Evolutionary conservation across 2,113 vertebrate species (phyloP), one percentile per base, ranked within the genome.

Genomic region (Anolis sagrei): DNA sequence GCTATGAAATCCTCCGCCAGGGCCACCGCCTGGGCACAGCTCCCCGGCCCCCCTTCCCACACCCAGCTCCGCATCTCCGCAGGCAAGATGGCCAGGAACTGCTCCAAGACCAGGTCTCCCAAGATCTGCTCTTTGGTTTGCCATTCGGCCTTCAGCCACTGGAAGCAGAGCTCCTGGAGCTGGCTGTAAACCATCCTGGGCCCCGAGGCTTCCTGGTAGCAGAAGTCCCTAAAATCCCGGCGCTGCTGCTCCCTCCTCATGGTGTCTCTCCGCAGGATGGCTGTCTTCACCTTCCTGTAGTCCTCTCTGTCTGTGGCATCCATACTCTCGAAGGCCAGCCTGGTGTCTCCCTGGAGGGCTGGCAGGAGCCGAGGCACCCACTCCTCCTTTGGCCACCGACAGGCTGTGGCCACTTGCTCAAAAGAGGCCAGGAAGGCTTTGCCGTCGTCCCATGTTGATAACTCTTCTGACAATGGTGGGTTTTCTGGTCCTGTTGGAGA

Each of bases 101-200:
- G 79, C 19, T 81, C 79, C 79, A 81, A 29, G 25, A 81, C 36
- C 44, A 81, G 4, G 18, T 69, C 8, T 44, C 64, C 78, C 78
- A 79, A 13, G 32, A 79, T 64, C 78, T 79, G 34, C 79, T 80
- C 79, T 36, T 80, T 80, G 23, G 62, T 66, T 36, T 68, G 79
- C 34, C 3, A 48, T 61, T 80, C 25, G 7, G 10, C 61, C 36
- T 16, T 44, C 25, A 80, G 61, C 79, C 79, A 80, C 79, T 36
- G 23, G 5, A 3, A 62, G 25, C 79, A 66, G 27, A 80, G 62
- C 16, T 80, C 79, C 34, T 34, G 36, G 14, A 68, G 79, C 13
- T 16, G 39, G 14, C 79, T 27, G 16, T 80, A 44, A 5, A 62
- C 79, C 25, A 39, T 62, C 27, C 79, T 9, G 0, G 79, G 79